Base-by-base conservation (phyloP, 2,113 vertebrate species). In the Bujurquina vittata region DNA sequence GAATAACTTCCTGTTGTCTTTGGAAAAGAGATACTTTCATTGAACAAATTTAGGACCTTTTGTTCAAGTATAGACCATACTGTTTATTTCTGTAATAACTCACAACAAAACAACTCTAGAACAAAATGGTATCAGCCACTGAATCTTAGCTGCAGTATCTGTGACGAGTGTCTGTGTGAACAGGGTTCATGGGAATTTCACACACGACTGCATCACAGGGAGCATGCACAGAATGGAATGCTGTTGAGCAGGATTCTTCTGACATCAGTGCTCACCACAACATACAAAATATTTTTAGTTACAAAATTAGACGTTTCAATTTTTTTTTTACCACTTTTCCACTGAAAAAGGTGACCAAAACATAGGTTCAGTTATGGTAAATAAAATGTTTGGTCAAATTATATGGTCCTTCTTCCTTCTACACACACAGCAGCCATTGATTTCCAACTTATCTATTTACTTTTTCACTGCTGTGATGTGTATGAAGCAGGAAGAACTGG, bases 401-500 rank as follows among this genome's bases (percentile, higher is more conserved):
- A 69, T 52, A 31, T 69, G 29, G 31, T 69, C 10, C 9, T 52
- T 69, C 23, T 52, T n/a, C n/a, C n/a, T n/a, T n/a, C n/a, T n/a
- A n/a, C n/a, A 37, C 3, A 12, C 17, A 46, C 26, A 52, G 67
- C 4, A 61, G n/a, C 7, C 40, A 35, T 6, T 35, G 20, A 35
- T 74, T 26, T 37, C 11, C 43, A 52, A 12, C 58, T 80, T 59
- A 52, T 56, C 46, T 65, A 23, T 35, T 57, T 65, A 35, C 60
- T 12, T 26, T 3, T 5, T 74, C 78, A 80, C 3, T 23, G 22
- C 46, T 43, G 5, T 31, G 20, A 49, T 26, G 18, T 40, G 29
- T 56, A 1, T 15, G 12, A 7, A 67, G 29, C 80, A 62, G 81
- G 81, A 54, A 58, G 35, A 77, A 77, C 89, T 52, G 43, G 81